phyloP scores from a whole-genome alignment of 35 echinoderm and acorn worm genomes.

The Lytechinus pictus region DNA sequence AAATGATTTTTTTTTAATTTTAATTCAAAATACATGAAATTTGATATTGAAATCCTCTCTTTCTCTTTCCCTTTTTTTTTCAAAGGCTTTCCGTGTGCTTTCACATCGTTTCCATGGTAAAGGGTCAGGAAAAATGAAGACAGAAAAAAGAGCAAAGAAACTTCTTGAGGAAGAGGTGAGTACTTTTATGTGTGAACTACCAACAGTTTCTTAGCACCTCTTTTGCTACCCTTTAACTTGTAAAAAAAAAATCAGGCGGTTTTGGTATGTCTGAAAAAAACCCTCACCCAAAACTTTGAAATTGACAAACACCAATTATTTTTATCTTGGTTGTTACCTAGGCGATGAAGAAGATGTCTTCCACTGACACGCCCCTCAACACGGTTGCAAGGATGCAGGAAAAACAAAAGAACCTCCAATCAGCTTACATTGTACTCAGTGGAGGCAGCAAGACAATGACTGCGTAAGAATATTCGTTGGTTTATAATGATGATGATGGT shows the following conservation, averaged over 20 bases:
- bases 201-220: too few relatives aligned
- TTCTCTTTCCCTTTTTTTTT: neutral
- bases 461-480: constrained; percentile 69
- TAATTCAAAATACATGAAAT: neutral
- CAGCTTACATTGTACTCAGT: constrained; percentile 87
- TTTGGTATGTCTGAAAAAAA: too few relatives aligned
- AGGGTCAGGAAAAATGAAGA: constrained; percentile 97
- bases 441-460: constrained; percentile 90
- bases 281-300: too few relatives aligned
- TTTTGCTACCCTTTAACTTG: too few relatives aligned
- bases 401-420: constrained; percentile 90
- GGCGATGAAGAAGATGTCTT: constrained; percentile 97
- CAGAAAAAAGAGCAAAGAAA: constrained; percentile 92
- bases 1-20: too few relatives aligned
- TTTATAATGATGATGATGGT: too few relatives aligned
- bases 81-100: constrained; percentile 84
- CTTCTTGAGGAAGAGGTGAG: constrained; percentile 83
- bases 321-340: constrained; percentile 30
- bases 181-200: neutral
- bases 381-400: constrained; percentile 95
- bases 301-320: neutral
- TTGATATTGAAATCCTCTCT: neutral
- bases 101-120: constrained; percentile 99
- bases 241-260: too few relatives aligned
- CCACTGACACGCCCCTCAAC: constrained; percentile 90